A percentile compares a stretch with the other conserved stretches of the same genome.
phyloP scores from a whole-genome alignment of 2,797 vertebrate genomes.

The Poecilia wingei region DNA sequence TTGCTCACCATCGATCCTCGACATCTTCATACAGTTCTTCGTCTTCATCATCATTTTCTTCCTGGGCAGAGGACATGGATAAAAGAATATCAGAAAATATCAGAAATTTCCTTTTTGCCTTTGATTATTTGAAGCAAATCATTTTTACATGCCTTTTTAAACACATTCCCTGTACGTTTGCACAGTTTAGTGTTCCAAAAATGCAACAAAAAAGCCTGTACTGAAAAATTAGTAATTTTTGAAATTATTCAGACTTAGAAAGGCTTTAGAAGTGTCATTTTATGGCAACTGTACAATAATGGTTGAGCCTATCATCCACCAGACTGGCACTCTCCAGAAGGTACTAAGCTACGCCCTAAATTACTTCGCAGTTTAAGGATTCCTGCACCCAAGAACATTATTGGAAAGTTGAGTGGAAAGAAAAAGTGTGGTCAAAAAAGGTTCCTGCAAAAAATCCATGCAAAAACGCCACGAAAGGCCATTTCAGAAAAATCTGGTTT shows the following conservation, averaged over 20 bases:
- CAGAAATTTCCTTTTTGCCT: background rate
- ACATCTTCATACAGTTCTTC: slow-evolving; percentile 91
- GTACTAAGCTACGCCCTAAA: background rate
- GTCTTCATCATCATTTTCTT: slow-evolving; percentile 80
- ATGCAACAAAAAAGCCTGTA: background rate
- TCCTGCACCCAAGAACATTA: background rate
- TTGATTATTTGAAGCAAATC: background rate
- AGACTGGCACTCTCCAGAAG: background rate
- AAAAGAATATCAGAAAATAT: background rate
- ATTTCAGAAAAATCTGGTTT: background rate
- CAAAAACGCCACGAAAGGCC: background rate
- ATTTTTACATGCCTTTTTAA: too few species aligned
- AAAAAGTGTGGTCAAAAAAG: background rate
- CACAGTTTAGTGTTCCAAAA: background rate
- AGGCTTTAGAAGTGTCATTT: background rate
- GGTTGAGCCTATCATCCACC: background rate
- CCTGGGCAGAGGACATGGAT: slow-evolving; percentile 46
- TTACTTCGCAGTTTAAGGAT: background rate
- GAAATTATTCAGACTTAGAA: background rate
- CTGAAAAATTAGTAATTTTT: background rate
- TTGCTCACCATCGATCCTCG: slow-evolving; percentile 83
- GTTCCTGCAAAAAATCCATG: too few species aligned
- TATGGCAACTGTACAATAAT: background rate
- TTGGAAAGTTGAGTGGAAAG: background rate
- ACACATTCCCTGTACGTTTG: background rate